Conservation (phyloP, 2,888 invertebrate species). For the Lepidochrysops patricia region DNA sequence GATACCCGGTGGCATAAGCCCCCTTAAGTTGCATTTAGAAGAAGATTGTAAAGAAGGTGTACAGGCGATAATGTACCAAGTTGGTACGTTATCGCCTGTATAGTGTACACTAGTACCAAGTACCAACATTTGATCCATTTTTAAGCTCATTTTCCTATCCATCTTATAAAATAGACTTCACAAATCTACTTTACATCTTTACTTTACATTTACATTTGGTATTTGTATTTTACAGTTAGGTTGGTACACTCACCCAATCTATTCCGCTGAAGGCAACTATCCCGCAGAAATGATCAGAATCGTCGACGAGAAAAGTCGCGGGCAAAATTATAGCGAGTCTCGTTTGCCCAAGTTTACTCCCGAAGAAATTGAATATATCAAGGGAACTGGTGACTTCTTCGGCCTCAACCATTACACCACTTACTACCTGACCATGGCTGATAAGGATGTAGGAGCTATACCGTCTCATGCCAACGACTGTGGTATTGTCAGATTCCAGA, state of each 20-base stretch:
- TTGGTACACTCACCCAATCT: constrained; percentile 73
- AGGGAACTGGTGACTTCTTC: constrained; percentile 66
- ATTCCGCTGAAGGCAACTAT: constrained; percentile 72
- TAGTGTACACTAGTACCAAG: no score
- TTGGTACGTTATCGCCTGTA: no score
- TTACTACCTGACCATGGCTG: constrained; percentile 58
- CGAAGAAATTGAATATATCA: constrained; percentile 60
- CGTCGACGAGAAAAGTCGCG: constrained; percentile 67
- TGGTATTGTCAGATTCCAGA: constrained; percentile 70
- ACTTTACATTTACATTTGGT: no score
- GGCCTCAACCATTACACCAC: constrained; percentile 69
- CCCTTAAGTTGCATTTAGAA: no score
- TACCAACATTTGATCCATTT: no score
- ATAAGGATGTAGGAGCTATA: constrained; percentile 51
- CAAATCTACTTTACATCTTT: no score
- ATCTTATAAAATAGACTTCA: no score
- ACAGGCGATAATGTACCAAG: no score
- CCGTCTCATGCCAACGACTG: constrained; percentile 78
- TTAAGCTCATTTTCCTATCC: no score
- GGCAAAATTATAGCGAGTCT: constrained; percentile 71
- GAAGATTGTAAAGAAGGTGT: no score
- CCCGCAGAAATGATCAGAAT: constrained; percentile 68
- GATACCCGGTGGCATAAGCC: no score
- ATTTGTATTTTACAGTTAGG: constrained; percentile 64
- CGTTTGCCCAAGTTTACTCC: constrained; percentile 72